Evolutionary conservation across 2,888 invertebrate species (phyloP), one percentile per base, ranked within the genome.

Genomic region (Netelia fuscicornis): DNA sequence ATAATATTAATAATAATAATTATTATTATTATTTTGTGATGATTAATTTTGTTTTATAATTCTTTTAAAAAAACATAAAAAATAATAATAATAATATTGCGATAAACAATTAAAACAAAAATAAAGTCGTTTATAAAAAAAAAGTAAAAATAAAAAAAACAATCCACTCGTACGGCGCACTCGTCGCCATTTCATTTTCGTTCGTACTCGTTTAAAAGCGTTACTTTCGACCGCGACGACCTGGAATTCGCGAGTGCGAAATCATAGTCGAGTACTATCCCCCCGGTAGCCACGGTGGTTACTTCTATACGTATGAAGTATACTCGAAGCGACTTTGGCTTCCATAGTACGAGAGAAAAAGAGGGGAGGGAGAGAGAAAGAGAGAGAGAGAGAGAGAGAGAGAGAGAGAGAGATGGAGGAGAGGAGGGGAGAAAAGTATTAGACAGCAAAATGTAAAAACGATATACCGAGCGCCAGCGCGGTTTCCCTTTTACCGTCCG

Each of bases 401-500:
- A 17, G 17, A 17, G 13, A 54, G 54, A 30, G 30, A 30, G 6
- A 5, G 3, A 30, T 3, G 5, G 30, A 25, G 2, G 25, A 2
- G 25, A 0, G 30, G 30, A 30, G 30, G 30, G 30, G 30, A 5
- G 0, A 30, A 5, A 30, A 30, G 30, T 20, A 11, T 2, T 17
- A 37, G n/a, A 30, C 37, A 48, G 67, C 48, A 48, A 9, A 23
- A 68, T 68, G 25, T 37, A 37, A 30, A 37, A 54, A 68, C 48
- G 25, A 17, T 72, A 37, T 25, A 20, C 58, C 30, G 58, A 67
- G 44, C 67, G 37, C 11, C 56, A 60, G 30, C 62, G 76, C 72
- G 78, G 60, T 80, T 87, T 87, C 75, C 84, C 82, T 84, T 82
- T 83, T 83, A 85, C 78, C 65, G 60, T 83, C 86, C 81, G 80